These are phyloP conservation scores for Amblyraja radiata DNA, from an alignment of 2,797 vertebrate species.

Conservation along the genomic window DNA sequence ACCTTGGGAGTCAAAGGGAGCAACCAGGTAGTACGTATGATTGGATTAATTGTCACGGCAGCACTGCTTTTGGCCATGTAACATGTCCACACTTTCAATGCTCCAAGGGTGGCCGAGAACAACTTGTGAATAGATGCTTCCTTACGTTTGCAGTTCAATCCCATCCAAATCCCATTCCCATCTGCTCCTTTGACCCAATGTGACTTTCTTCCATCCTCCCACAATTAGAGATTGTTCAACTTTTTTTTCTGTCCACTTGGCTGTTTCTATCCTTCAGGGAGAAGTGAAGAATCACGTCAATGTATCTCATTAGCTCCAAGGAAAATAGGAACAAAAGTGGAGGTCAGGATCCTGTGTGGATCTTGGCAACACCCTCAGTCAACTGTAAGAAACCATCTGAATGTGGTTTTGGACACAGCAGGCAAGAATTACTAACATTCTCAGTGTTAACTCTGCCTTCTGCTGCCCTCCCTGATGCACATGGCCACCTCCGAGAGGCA, in stretches of 20 bases:
- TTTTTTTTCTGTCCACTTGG: neutral
- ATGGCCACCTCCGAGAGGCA: neutral
- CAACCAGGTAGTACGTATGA: too few species aligned
- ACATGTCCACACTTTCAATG: too few species aligned
- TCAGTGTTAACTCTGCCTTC: constrained; percentile 28
- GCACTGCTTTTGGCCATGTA: too few species aligned
- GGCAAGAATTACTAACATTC: constrained; percentile 14
- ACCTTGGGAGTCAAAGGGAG: too few species aligned
- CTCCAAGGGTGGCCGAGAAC: too few species aligned
- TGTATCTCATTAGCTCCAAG: neutral
- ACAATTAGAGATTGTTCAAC: neutral
- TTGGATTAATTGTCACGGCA: too few species aligned
- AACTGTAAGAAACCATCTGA: neutral
- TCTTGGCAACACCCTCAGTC: neutral
- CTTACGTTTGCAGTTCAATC: too few species aligned
- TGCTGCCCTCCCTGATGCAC: neutral
- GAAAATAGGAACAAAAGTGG: neutral
- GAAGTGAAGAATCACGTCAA: neutral
- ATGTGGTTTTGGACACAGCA: constrained; percentile 4
- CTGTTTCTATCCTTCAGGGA: neutral
- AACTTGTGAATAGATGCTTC: too few species aligned
- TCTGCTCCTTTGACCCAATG: too few species aligned
- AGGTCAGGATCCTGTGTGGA: neutral
- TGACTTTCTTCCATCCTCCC: too few species aligned
- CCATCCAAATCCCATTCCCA: too few species aligned